Evolutionary conservation across 2,113 vertebrate species (phyloP).

Genomic region (Platysternon megacephalum): DNA sequence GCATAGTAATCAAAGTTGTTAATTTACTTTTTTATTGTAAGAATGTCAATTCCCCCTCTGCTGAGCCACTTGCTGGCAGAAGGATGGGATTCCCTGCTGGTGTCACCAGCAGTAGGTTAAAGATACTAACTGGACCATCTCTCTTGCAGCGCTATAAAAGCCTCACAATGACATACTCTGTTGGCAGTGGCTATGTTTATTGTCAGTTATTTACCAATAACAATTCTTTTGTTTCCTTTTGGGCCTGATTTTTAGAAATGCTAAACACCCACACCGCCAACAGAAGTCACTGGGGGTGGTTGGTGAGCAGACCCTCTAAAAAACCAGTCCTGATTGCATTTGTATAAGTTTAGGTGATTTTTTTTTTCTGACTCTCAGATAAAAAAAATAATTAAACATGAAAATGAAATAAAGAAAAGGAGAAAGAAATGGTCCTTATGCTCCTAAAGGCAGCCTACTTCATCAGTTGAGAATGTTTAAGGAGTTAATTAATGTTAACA

Average conservation of each 20-base stretch:
- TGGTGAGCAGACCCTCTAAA: not conserved
- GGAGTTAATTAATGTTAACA: not conserved
- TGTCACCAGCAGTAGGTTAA: not conserved
- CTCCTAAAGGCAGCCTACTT: not conserved
- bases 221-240: not conserved
- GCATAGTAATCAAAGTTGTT: not conserved
- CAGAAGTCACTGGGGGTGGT: not conserved
- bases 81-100: not conserved
- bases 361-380: not conserved
- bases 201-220: rapidly evolving
- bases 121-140: not conserved
- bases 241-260: not conserved
- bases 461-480: not conserved
- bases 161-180: not conserved
- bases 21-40: not conserved
- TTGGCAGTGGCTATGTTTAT: rapidly evolving
- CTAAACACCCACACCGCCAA: not conserved
- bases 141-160: not conserved
- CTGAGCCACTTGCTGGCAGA: not conserved
- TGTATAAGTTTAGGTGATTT: not conserved
- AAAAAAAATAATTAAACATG: not conserved
- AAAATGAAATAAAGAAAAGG: not conserved
- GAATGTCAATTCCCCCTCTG: not conserved
- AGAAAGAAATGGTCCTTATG: not conserved
- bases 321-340: not conserved